phyloP scores from a whole-genome alignment of 2,888 invertebrate genomes.

The Diplazon laetatorius region DNA sequence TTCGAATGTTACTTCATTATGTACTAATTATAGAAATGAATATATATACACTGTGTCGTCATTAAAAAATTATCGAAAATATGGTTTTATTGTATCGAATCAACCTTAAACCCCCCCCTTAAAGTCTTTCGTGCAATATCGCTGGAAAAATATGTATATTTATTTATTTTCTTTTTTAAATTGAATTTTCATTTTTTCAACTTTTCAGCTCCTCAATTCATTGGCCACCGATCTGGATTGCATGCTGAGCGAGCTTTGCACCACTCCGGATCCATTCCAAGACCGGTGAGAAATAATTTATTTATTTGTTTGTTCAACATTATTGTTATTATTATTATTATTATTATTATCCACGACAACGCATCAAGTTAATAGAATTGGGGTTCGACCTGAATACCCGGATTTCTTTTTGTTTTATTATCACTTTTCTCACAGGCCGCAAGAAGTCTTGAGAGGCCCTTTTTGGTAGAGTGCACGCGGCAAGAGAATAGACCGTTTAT shows the following conservation, averaged over 20 bases:
- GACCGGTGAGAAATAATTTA: slow-evolving; percentile 76
- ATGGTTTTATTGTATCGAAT: too few relatives aligned
- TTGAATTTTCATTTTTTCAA: slow-evolving; percentile 53
- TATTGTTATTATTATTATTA: background rate
- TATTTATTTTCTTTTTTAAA: background rate
- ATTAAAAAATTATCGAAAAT: too few relatives aligned
- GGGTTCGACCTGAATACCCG: slow-evolving; percentile 35
- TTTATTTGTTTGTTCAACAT: too few relatives aligned
- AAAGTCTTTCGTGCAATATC: too few relatives aligned
- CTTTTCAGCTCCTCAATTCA: slow-evolving; percentile 89
- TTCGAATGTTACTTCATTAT: too few relatives aligned
- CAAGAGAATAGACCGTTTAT: slow-evolving; percentile 73
- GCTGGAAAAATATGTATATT: slow-evolving; percentile 1
- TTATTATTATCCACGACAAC: too few relatives aligned
- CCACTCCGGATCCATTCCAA: slow-evolving; percentile 84
- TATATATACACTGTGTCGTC: too few relatives aligned
- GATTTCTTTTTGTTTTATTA: slow-evolving; percentile 48
- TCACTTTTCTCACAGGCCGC: background rate
- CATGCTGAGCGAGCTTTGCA: slow-evolving; percentile 92
- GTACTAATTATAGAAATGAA: too few relatives aligned
- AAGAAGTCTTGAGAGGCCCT: background rate
- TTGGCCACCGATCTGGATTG: slow-evolving; percentile 93
- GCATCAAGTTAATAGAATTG: slow-evolving; percentile 28
- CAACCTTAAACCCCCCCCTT: too few relatives aligned
- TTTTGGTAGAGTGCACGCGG: slow-evolving; percentile 10